phyloP scores from a whole-genome alignment of 1,140 invertebrate genomes.

The Bombus difficillimus region DNA sequence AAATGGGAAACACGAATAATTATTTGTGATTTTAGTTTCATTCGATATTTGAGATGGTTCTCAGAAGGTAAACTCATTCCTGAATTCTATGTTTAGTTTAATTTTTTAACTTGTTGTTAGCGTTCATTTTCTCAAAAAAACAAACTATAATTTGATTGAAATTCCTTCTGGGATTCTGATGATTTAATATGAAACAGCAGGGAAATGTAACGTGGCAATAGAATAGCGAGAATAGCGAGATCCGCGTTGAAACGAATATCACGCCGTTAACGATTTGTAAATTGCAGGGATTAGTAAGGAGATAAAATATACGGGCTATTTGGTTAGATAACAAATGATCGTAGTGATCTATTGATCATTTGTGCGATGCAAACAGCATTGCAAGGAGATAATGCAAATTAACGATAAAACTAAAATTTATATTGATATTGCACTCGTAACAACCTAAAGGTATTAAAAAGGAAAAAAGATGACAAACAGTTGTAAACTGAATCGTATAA shows the following conservation, averaged over 20 bases:
- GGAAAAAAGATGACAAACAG: background rate
- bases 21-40: no score
- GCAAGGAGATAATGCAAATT: background rate
- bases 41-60: no score
- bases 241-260: background rate
- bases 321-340: background rate
- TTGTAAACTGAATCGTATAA: no score
- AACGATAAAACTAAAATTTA: background rate
- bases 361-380: background rate
- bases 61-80: no score
- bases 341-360: background rate
- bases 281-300: background rate
- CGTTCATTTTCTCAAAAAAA: no score
- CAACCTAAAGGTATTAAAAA: background rate
- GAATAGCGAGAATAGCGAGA: no score
- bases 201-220: background rate
- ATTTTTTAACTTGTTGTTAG: no score
- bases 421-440: background rate
- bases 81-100: no score
- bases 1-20: no score
- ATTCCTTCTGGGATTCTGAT: no score
- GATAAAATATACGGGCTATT: background rate
- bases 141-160: no score
- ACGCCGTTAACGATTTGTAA: background rate
- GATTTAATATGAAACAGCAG: no score